Evolutionary conservation across 1,140 invertebrate species (phyloP).

Genomic region (Batillaria attramentaria): DNA sequence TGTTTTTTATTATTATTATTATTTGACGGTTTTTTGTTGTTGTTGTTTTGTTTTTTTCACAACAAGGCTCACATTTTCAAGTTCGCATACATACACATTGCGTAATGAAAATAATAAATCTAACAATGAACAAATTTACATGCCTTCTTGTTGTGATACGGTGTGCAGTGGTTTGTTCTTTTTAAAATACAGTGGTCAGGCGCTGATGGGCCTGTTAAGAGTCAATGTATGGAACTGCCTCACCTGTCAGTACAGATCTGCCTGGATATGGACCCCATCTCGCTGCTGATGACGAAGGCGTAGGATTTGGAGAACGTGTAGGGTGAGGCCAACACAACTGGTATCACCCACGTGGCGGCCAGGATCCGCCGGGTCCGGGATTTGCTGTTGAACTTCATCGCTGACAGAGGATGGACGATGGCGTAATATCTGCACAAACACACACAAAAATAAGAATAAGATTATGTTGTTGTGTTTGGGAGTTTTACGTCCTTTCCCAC

Average conservation of each 20-base stretch:
- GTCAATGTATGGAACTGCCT: background rate
- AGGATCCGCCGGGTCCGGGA: conserved; percentile 70
- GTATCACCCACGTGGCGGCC: conserved; percentile 70
- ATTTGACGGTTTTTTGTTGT: too few species aligned
- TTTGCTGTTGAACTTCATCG: conserved; percentile 70
- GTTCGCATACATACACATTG: too few species aligned
- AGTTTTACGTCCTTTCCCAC: too few species aligned
- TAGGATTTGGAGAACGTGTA: conserved; percentile 65
- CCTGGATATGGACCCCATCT: conserved; percentile 66
- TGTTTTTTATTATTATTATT: too few species aligned
- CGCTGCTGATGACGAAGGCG: conserved; percentile 61
- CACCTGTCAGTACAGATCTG: conserved; percentile 68
- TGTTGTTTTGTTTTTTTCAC: too few species aligned
- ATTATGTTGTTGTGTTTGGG: background rate
- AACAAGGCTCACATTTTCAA: too few species aligned
- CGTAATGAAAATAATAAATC: too few species aligned
- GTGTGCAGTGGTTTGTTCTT: too few species aligned
- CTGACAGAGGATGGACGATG: conserved; percentile 73
- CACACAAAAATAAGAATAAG: conserved; percentile 1
- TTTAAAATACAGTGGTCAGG: too few species aligned
- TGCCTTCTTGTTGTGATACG: too few species aligned
- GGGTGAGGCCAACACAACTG: conserved; percentile 68
- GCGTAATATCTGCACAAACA: conserved; percentile 72
- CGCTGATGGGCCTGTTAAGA: too few species aligned
- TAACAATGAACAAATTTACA: too few species aligned